Evolutionary conservation across 2,113 vertebrate species (phyloP).

Genomic region (Ramphastos sulfuratus): DNA sequence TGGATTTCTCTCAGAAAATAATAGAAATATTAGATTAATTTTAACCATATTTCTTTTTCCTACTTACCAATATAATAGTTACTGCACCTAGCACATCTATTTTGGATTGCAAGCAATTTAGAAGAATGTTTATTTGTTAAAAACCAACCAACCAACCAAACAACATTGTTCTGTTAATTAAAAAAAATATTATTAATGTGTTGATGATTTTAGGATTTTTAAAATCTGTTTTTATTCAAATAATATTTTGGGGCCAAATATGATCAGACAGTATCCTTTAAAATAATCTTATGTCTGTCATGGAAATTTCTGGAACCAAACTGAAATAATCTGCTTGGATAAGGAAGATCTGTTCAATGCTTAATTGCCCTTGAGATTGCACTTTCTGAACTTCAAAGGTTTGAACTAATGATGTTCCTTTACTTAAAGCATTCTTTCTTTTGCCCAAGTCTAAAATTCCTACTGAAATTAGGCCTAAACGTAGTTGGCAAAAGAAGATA

Average conservation of each 20-base stretch:
- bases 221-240: not conserved
- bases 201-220: not conserved
- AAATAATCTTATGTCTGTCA: not conserved
- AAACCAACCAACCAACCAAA: not conserved
- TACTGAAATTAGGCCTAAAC: constrained; percentile 17
- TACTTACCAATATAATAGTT: not conserved
- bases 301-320: constrained; percentile 32
- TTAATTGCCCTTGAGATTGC: constrained; percentile 47
- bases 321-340: constrained; percentile 11
- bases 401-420: constrained; percentile 37
- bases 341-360: not conserved
- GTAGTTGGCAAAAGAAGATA: not conserved
- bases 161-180: not conserved
- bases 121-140: not conserved
- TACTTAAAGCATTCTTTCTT: constrained; percentile 32
- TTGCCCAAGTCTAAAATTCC: not conserved
- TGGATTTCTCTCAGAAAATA: not conserved
- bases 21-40: not conserved
- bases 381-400: constrained; percentile 50
- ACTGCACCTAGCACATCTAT: not conserved
- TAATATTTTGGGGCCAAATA: not conserved
- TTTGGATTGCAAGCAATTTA: not conserved
- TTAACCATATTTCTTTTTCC: not conserved
- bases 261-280: not conserved
- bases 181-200: not conserved